Percentiles rank a stretch among this genome's conserved stretches.
These are phyloP conservation scores for Erythrolamprus reginae DNA, from an alignment of 2,113 vertebrate genomes.

Conservation along the genomic window DNA sequence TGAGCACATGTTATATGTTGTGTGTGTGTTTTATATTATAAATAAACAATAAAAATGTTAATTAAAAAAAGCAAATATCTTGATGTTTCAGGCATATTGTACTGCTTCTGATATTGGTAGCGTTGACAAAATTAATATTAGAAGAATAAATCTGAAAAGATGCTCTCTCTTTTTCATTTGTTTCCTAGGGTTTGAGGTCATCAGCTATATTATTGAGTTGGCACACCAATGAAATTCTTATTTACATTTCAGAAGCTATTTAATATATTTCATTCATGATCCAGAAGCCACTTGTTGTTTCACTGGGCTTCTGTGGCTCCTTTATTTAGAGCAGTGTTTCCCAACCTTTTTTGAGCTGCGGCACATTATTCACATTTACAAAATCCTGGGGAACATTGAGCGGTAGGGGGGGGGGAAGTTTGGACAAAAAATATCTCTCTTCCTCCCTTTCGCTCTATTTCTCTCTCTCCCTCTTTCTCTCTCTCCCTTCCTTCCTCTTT, in stretches of 20 bases:
- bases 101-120: not conserved
- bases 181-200: not conserved
- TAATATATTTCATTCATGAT: not conserved
- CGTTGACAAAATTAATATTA: not conserved
- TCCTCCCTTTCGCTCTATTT: too few species aligned
- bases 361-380: too few species aligned
- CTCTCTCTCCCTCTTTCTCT: too few species aligned
- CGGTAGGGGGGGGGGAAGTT: too few species aligned
- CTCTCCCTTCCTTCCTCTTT: too few species aligned
- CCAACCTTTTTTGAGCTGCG: too few species aligned
- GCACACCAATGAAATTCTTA: not conserved
- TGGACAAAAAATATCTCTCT: too few species aligned
- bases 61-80: not conserved
- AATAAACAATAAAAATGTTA: too few species aligned
- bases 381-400: too few species aligned
- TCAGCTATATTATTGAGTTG: not conserved
- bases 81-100: rapidly evolving
- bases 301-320: not conserved
- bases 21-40: too few species aligned
- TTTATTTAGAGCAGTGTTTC: too few species aligned
- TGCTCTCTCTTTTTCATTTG: not conserved
- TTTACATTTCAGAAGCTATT: not conserved
- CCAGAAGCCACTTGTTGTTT: not conserved
- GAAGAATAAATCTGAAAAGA: not conserved
- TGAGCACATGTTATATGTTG: too few species aligned